Evolutionary conservation across 2,888 invertebrate species (phyloP).

Genomic region (Fissipunctia ypsillon): DNA sequence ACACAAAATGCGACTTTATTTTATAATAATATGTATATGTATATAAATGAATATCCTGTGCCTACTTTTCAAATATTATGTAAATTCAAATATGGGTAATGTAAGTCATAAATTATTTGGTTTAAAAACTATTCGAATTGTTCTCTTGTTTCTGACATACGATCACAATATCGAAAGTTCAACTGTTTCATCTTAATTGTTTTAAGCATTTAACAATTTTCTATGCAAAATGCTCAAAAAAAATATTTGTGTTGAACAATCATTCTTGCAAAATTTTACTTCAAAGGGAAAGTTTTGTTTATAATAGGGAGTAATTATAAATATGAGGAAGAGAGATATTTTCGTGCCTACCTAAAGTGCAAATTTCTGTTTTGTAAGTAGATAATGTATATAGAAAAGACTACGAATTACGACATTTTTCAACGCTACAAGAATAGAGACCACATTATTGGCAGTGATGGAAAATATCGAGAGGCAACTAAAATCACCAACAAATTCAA

Average conservation of each 20-base stretch:
- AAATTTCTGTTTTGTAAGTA: not conserved
- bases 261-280: not conserved
- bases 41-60: too few species aligned
- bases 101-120: too few species aligned
- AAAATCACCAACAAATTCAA: too few species aligned
- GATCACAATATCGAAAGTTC: not conserved
- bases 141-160: slow-evolving; percentile 5
- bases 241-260: not conserved
- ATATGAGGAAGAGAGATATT: not conserved
- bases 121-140: not conserved
- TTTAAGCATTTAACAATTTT: not conserved
- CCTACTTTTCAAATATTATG: too few species aligned
- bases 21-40: too few species aligned
- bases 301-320: not conserved
- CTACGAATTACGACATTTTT: not conserved
- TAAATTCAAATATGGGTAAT: too few species aligned
- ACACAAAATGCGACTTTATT: too few species aligned
- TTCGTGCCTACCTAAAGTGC: not conserved
- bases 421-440: not conserved
- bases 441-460: too few species aligned
- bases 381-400: not conserved
- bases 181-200: too few species aligned
- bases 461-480: too few species aligned
- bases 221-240: not conserved
- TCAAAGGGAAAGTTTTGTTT: slow-evolving; percentile 6